Evolutionary conservation across 2,113 vertebrate species (phyloP).

Genomic region (Danionella cerebrum): DNA sequence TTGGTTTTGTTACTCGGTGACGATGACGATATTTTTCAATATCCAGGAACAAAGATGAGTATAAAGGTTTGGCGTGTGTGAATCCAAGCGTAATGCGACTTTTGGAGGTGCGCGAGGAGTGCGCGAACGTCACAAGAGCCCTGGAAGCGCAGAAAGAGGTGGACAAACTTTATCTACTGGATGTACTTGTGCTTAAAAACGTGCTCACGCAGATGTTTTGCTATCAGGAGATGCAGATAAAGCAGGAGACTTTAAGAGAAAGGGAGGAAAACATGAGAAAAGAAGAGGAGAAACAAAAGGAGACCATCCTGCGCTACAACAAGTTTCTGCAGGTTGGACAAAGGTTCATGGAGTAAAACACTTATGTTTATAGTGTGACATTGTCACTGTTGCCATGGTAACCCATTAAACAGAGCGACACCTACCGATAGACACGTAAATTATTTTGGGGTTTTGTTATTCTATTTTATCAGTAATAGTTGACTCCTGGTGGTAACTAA

Average conservation of each 20-base stretch:
- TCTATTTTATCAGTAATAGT: not conserved
- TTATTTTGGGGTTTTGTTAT: not conserved
- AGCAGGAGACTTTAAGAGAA: slow-evolving; percentile 50
- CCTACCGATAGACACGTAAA: not conserved
- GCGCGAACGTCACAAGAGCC: slow-evolving; percentile 25
- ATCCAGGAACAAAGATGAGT: slow-evolving; percentile 27
- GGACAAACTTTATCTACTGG: no score
- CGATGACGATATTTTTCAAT: not conserved
- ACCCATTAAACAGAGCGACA: not conserved
- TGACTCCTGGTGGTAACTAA: no score
- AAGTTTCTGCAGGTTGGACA: slow-evolving; percentile 67
- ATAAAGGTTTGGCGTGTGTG: not conserved
- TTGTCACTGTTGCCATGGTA: no score
- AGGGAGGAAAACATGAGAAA: slow-evolving; percentile 43
- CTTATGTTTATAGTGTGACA: no score
- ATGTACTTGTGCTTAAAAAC: no score
- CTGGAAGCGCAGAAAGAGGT: slow-evolving; percentile 61
- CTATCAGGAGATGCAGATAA: slow-evolving; percentile 55
- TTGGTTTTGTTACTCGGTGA: no score
- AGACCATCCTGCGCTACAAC: slow-evolving; percentile 50
- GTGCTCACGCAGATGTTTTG: not conserved
- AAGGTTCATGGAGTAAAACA: no score
- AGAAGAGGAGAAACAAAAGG: slow-evolving; percentile 52
- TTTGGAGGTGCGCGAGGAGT: slow-evolving; percentile 60
- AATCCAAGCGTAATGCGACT: not conserved